Base-by-base conservation (phyloP, 1,140 invertebrate genomes). In the Calephelis nemesis region DNA sequence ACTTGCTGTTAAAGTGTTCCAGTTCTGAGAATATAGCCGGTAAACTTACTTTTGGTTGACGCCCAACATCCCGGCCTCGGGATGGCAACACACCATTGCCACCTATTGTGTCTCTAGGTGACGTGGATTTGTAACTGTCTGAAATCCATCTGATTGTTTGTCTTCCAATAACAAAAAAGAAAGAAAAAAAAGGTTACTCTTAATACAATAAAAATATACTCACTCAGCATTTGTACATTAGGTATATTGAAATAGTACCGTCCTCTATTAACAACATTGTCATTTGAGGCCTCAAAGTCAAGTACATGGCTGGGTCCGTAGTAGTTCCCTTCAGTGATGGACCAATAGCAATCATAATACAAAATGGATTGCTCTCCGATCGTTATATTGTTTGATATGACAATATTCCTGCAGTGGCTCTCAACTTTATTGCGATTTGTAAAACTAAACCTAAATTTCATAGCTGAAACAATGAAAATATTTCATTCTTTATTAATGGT, bases 281-380 rank as follows among this genome's bases (percentile, higher is more conserved):
- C 82, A 49, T 85, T 79, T 0, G 81, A 76, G 0, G 88, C 88
- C 62, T 88, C 87, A 69, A 91, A 91, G 70, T 91, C 88, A 5
- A 91, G 72, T 5, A 79, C 79, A 39, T 83, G 79, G 48, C 80
- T 85, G 15, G 81, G 81, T 1, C 82, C 83, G 50, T 77, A 76
- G 42, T 79, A 82, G 7, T 75, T 79, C 0, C 74, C 73, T 65
- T 85, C 76, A 1, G 80, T 82, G 4, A 72, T 62, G 6, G 85
- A 79, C 87, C 86, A 90, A 63, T 88, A 91, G 52, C 88, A 91
- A 50, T 91, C 87, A 67, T 91, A 91, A 52, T 88, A 91, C 10
- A 91, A 68, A 19, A 91, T 81, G 0, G 88, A 90, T n/a, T 84
- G 79, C 11, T 90, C 86, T 67, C 88, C 81, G 5, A 90, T 75